Evolutionary conservation across 2,888 invertebrate genomes (phyloP).

Genomic region (Spialia ferax): DNA sequence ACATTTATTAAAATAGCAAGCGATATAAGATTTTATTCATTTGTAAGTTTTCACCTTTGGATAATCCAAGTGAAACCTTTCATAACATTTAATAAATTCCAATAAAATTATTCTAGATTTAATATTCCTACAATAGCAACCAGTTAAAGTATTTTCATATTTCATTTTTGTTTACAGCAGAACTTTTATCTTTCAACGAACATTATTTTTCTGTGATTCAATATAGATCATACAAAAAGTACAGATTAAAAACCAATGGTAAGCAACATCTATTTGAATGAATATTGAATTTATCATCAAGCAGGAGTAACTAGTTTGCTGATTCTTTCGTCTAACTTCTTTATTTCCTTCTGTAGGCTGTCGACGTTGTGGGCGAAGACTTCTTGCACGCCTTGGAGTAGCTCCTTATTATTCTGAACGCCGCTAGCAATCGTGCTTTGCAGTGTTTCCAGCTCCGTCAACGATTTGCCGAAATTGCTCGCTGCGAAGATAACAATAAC

Average conservation of each 20-base stretch:
- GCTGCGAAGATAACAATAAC: conserved; percentile 82
- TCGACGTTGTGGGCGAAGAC: conserved; percentile 93
- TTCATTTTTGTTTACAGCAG: not conserved
- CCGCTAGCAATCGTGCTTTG: conserved; percentile 91
- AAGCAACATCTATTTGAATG: conserved; percentile 9
- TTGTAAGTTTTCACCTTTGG: not conserved
- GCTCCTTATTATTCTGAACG: conserved; percentile 92
- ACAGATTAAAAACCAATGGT: conserved; percentile 43
- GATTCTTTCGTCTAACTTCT: conserved; percentile 91
- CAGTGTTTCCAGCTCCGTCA: conserved; percentile 92
- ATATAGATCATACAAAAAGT: conserved; percentile 12
- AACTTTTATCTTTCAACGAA: not conserved
- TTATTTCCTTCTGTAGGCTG: conserved; percentile 91
- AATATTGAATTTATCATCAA: conserved; percentile 53
- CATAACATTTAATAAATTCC: conserved; percentile 1
- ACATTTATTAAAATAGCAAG: not conserved
- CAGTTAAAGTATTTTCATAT: not conserved
- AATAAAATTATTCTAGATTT: not conserved
- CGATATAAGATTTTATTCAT: not conserved
- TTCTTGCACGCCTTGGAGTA: conserved; percentile 93
- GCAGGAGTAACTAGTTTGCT: conserved; percentile 83
- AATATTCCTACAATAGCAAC: not conserved
- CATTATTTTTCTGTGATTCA: not conserved
- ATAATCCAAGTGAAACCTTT: not conserved
- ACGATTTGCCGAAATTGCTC: conserved; percentile 94